Conservation (phyloP, 2,888 invertebrate genomes). For the Punctoribates punctum region DNA sequence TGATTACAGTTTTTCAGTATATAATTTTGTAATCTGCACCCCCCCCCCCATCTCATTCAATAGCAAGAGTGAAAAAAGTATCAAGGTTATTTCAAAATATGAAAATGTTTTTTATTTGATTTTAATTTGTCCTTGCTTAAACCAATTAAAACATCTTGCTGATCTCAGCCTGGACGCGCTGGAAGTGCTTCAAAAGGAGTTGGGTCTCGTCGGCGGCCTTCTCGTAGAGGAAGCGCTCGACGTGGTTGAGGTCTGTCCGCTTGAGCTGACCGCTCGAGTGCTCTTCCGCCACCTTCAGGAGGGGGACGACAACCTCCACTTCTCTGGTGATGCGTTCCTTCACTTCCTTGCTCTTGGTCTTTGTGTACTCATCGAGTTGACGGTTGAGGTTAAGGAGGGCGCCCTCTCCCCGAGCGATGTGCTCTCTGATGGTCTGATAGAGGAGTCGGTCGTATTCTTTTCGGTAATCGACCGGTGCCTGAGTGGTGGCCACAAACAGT, state of each 20-base stretch:
- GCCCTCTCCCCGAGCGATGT: background rate
- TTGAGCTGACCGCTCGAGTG: background rate
- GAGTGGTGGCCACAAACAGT: background rate
- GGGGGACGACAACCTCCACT: background rate
- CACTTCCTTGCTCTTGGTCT: background rate
- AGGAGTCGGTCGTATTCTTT: slow-evolving; percentile 1
- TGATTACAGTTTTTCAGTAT: no score
- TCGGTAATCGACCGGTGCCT: background rate
- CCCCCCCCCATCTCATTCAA: no score
- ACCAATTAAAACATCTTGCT: background rate
- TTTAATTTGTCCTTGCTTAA: background rate
- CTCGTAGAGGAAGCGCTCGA: background rate
- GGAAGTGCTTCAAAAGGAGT: background rate
- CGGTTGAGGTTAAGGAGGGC: background rate
- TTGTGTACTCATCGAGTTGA: background rate
- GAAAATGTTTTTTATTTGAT: no score
- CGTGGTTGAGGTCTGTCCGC: background rate
- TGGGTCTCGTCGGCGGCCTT: background rate
- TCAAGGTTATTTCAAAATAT: no score
- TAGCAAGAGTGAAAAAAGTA: no score
- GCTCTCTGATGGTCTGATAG: background rate
- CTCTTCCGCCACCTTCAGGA: background rate
- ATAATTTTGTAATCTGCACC: no score
- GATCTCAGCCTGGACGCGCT: background rate
- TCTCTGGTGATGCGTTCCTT: background rate